phyloP scores from a whole-genome alignment of 2,797 vertebrate genomes.

The Euthynnus affinis region DNA sequence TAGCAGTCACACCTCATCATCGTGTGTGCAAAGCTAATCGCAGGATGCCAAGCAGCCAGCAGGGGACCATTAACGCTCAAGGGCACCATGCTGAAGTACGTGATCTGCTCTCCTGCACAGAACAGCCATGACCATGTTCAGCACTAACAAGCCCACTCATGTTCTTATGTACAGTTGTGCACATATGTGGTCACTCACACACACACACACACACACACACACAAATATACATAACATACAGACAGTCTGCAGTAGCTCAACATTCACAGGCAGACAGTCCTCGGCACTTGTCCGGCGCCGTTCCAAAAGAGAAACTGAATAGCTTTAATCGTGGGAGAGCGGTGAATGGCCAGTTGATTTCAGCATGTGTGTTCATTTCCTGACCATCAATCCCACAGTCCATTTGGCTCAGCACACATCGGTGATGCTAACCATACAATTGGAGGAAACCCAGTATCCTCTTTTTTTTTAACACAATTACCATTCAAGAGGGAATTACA shows the following conservation, averaged over 20 bases:
- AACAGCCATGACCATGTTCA: slow-evolving; percentile 43
- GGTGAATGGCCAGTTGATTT: slow-evolving; percentile 75
- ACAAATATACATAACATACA: slow-evolving; percentile 23
- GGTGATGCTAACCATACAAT: slow-evolving; percentile 78
- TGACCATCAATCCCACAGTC: slow-evolving; percentile 82
- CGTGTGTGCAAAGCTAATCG: slow-evolving; percentile 65
- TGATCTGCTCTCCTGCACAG: slow-evolving; percentile 26
- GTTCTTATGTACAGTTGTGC: slow-evolving; percentile 39
- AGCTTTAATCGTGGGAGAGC: slow-evolving; percentile 79
- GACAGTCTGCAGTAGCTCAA: slow-evolving; percentile 68
- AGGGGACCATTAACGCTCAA: slow-evolving; percentile 69
- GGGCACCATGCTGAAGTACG: slow-evolving; percentile 31
- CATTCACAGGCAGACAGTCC: slow-evolving; percentile 53
- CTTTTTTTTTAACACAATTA: slow-evolving; percentile 66
- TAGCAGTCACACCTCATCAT: slow-evolving; percentile 73
- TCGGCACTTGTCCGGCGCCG: slow-evolving; percentile 59
- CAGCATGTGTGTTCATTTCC: slow-evolving; percentile 84
- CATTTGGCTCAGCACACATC: slow-evolving; percentile 71
- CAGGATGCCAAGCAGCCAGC: slow-evolving; percentile 66
- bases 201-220: slow-evolving; percentile 5
- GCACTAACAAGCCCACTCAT: slow-evolving; percentile 51
- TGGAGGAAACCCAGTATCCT: slow-evolving; percentile 73
- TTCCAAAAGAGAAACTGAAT: slow-evolving; percentile 78
- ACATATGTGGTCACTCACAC: slow-evolving; percentile 17
- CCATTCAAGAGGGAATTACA: slow-evolving; percentile 68